These are phyloP conservation scores for Acropora yongei DNA, from an alignment of 64 coral and sea anemone genomes.

Conservation along the genomic window DNA sequence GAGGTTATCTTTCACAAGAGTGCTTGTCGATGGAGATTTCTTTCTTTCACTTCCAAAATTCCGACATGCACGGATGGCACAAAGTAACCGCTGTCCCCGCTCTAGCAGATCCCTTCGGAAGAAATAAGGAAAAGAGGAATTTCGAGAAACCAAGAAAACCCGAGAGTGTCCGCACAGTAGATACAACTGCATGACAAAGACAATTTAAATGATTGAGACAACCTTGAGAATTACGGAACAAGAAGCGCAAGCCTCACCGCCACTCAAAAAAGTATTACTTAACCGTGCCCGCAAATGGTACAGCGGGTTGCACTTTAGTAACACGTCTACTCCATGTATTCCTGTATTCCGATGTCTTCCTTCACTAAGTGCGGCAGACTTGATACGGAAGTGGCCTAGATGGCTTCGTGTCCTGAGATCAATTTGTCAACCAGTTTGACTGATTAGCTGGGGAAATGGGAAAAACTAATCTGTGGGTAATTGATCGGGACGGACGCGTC, in stretches of 20 bases:
- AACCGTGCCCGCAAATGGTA: too few species aligned
- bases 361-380: too few species aligned
- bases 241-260: too few species aligned
- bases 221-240: too few species aligned
- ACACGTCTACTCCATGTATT: too few species aligned
- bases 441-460: neutral
- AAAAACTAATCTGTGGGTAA: slow-evolving; percentile 69
- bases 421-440: neutral
- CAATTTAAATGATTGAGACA: too few species aligned
- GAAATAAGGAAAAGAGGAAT: neutral
- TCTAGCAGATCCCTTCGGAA: neutral
- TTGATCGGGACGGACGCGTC: slow-evolving; percentile 82
- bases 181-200: neutral
- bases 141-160: neutral
- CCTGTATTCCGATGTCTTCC: too few species aligned
- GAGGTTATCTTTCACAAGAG: neutral
- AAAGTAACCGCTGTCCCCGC: neutral
- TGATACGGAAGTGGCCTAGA: too few species aligned
- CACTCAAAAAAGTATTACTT: too few species aligned
- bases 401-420: neutral
- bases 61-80: neutral
- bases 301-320: too few species aligned
- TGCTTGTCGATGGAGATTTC: neutral
- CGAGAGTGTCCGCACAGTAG: neutral
- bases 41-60: neutral